phyloP scores from a whole-genome alignment of 2,113 vertebrate species.

The Psittacula cyanocephala region DNA sequence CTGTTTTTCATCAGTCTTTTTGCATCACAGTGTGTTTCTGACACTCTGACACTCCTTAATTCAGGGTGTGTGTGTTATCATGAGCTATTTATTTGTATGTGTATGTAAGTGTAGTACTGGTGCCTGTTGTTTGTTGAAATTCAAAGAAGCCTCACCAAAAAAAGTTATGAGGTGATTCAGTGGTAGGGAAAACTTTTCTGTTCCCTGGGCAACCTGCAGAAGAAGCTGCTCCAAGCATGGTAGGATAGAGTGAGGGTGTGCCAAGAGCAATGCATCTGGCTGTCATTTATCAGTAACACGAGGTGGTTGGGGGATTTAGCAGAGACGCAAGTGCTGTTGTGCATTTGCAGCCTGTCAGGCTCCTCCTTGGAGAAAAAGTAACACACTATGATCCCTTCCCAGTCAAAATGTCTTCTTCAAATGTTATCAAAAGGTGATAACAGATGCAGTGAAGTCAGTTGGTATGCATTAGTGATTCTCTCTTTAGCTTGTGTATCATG shows the following conservation, averaged over 20 bases:
- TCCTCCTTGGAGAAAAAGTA: too few relatives aligned
- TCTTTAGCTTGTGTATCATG: not conserved
- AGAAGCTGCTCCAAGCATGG: accelerated
- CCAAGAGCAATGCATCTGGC: too few relatives aligned
- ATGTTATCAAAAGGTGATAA: not conserved
- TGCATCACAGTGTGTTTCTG: not conserved
- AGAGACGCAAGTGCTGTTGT: not conserved
- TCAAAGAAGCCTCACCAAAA: not conserved
- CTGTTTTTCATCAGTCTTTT: not conserved
- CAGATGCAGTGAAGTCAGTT: not conserved
- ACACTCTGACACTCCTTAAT: not conserved
- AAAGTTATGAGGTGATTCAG: not conserved
- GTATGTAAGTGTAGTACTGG: not conserved
- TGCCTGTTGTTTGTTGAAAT: not conserved
- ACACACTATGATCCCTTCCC: accelerated
- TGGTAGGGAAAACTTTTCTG: not conserved
- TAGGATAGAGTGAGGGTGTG: not conserved
- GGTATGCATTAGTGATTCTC: not conserved
- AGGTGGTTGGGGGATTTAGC: not conserved
- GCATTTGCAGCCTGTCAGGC: not conserved
- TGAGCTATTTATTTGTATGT: not conserved
- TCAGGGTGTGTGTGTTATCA: not conserved
- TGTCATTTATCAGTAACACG: accelerated
- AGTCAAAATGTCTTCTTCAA: not conserved
- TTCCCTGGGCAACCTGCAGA: not conserved